Conservation (phyloP, 2,797 vertebrate genomes). For the Synanceia verrucosa region DNA sequence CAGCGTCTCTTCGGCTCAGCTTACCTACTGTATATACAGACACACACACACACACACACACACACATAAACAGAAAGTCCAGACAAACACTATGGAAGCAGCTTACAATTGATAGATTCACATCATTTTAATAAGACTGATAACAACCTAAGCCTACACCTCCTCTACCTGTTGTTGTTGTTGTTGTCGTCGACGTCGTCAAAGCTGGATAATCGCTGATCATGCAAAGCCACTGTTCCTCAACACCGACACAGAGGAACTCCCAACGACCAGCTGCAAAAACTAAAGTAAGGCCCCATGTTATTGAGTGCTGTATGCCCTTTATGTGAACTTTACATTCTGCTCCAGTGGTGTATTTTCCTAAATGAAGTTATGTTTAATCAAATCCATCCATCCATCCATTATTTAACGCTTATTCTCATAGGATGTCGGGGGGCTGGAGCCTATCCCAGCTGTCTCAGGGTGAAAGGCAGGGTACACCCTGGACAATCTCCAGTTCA, state of each 20-base stretch:
- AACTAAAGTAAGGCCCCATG: neutral
- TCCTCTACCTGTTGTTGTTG: constrained; percentile 20
- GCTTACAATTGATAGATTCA: constrained; percentile 27
- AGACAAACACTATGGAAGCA: constrained; percentile 39
- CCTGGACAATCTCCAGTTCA: no score
- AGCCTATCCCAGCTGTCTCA: no score
- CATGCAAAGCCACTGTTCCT: neutral
- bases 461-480: no score
- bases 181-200: no score
- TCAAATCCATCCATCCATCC: no score
- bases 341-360: no score
- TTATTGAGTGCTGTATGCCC: neutral
- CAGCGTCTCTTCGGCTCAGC: constrained; percentile 84
- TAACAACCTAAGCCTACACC: constrained; percentile 16
- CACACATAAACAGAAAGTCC: constrained; percentile 41
- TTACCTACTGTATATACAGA: constrained; percentile 76
- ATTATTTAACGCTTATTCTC: no score
- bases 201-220: no score
- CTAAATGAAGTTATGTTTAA: neutral
- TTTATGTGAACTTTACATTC: neutral
- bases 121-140: constrained; percentile 46
- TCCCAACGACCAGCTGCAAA: neutral
- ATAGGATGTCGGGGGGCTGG: no score
- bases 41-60: constrained; percentile 31
- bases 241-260: neutral